Conservation (phyloP, 2,888 invertebrate genomes). For the Labia minor region DNA sequence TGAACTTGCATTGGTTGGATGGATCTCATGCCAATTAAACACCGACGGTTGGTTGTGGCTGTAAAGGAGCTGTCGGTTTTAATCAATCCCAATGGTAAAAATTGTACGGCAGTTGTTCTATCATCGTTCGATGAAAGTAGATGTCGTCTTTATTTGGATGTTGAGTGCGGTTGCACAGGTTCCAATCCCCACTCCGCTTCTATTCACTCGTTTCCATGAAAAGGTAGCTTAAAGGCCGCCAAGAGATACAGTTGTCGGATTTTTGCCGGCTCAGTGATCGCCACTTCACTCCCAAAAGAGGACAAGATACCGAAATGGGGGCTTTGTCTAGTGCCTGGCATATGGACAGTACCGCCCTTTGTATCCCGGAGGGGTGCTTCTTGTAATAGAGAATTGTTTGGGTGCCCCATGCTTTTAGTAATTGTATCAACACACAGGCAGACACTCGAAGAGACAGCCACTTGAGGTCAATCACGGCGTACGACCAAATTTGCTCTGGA, state of each 20-base stretch:
- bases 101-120: neutral
- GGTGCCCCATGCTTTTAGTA: neutral
- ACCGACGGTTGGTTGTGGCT: neutral
- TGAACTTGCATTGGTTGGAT: neutral
- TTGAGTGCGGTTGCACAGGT: too few relatives aligned
- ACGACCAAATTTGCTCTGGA: neutral
- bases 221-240: too few relatives aligned
- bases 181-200: too few relatives aligned
- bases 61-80: neutral
- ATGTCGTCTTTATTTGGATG: neutral
- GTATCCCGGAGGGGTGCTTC: neutral
- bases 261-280: neutral
- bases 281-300: neutral
- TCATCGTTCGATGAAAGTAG: neutral
- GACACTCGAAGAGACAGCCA: neutral
- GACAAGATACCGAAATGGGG: neutral
- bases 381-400: constrained; percentile 3
- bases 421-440: neutral
- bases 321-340: neutral
- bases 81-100: neutral
- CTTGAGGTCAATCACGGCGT: neutral
- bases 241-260: too few relatives aligned
- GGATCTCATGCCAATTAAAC: neutral
- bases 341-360: neutral
- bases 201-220: too few relatives aligned